Conservation (phyloP, 2,113 vertebrate species). For the Columba livia region DNA sequence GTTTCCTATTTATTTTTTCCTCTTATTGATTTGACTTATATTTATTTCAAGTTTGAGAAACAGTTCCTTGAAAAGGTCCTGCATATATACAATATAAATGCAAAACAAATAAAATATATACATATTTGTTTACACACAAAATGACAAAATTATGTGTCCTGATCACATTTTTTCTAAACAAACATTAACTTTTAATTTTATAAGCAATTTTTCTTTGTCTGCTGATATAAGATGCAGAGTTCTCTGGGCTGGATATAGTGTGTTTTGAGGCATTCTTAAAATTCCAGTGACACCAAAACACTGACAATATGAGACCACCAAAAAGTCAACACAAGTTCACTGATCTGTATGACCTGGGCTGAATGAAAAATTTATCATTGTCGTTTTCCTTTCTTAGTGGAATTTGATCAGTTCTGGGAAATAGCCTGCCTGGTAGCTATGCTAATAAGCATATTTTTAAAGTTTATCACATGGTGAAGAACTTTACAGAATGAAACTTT, state of each 20-base stretch:
- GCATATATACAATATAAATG: neutral
- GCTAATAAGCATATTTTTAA: neutral
- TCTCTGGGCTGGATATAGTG: neutral
- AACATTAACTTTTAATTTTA: neutral
- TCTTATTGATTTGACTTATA: neutral
- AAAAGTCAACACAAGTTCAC: neutral
- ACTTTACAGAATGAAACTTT: neutral
- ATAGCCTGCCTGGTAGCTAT: neutral
- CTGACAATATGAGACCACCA: neutral
- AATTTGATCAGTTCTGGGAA: neutral
- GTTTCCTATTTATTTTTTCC: neutral
- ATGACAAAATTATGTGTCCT: neutral
- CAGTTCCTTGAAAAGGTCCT: neutral
- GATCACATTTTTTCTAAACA: neutral
- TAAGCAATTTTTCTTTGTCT: neutral
- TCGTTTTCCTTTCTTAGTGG: neutral
- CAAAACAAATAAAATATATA: neutral
- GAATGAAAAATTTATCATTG: neutral
- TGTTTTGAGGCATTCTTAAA: neutral
- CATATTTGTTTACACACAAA: neutral
- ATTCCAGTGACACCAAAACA: neutral
- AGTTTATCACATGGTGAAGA: neutral
- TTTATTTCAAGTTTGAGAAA: neutral
- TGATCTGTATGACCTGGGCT: accelerated
- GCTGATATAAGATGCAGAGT: neutral